A percentile compares a stretch with the other conserved stretches of the same genome.
phyloP scores from a whole-genome alignment of 1,140 invertebrate genomes.

The Frieseomelitta varia region DNA sequence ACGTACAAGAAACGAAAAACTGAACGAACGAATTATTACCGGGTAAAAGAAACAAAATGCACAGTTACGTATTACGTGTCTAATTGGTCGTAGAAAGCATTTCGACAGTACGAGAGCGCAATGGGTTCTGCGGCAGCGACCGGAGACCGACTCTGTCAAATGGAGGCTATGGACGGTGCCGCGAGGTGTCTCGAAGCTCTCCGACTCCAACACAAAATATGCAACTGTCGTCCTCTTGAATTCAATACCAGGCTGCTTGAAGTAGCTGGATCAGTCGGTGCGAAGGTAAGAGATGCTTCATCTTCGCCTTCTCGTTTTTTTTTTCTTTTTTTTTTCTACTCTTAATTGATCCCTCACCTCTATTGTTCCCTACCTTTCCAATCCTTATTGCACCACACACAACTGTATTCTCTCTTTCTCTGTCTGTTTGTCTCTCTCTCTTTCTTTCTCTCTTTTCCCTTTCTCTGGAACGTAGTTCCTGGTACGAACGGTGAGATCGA shows the following conservation, averaged over 20 bases:
- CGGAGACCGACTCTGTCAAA: slow-evolving; percentile 91
- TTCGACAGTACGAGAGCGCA: slow-evolving; percentile 90
- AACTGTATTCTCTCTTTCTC: not conserved
- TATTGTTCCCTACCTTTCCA: not conserved
- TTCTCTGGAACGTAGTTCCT: slow-evolving; percentile 83
- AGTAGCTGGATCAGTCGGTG: slow-evolving; percentile 90
- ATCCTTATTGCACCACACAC: not conserved
- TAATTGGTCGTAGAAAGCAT: slow-evolving; percentile 84
- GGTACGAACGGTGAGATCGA: slow-evolving; percentile 88
- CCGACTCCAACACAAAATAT: slow-evolving; percentile 90
- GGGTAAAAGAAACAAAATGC: not conserved
- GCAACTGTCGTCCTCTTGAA: slow-evolving; percentile 91
- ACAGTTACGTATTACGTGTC: not conserved
- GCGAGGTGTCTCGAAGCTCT: slow-evolving; percentile 90
- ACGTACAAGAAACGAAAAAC: not conserved
- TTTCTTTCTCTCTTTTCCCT: not conserved
- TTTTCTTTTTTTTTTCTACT: too few species aligned
- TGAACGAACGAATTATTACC: not conserved
- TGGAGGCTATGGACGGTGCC: slow-evolving; percentile 93
- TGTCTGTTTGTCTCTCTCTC: not conserved
- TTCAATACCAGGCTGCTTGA: slow-evolving; percentile 91
- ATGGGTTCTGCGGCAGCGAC: slow-evolving; percentile 90
- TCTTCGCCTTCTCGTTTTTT: not conserved
- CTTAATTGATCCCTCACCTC: not conserved
- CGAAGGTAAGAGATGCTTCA: slow-evolving; percentile 84